Evolutionary conservation across 2,888 invertebrate species (phyloP), one percentile per base, ranked within the genome.

Genomic region (Chalcosyrphus nemorum): DNA sequence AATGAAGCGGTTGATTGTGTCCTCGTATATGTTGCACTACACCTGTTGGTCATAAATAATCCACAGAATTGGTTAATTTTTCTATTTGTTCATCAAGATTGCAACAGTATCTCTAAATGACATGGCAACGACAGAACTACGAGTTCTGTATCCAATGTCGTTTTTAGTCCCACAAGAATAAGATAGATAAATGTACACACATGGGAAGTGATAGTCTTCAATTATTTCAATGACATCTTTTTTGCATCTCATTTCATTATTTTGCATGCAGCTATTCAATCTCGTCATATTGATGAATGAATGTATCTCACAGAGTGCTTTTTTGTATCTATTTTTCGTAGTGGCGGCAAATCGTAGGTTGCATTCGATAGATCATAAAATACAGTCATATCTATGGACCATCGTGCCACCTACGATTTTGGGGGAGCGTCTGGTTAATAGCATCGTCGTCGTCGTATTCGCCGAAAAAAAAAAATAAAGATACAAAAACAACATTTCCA

Each of bases 391-490:
- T 13, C 27, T 52, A 43, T 13, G 52, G 61, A 29, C 61, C 24
- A 29, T 50, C 24, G 9, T 9, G 21, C 80, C 75, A 61, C 80
- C 80, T 75, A 81, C 80, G 75, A 27, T 59, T 75, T 81, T 47
- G 61, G 66, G 75, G 80, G 80, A 81, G 75, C 75, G 80, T 75
- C 78, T 78, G 50, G 57, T 71, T 56, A 78, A 71, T 75, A 17
- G 78, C 56, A 9, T 29, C n/a, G 57, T 45, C 24, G 70, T 24
- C 24, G 56, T 56, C 35, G 6, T 56, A 4, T 32, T 11, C 13
- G 24, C 5, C 11, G 13, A 27, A 29, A 19, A 38, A 65, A 43
- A 15, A 24, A 56, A 15, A 13, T 35, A 15, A 9, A 38, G 4
- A 38, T 24, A 52, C 15, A 13, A 45, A 35, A 47, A 47, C 50